phyloP scores from a whole-genome alignment of 2,888 invertebrate species.

The Sarcophaga caerulescens region DNA sequence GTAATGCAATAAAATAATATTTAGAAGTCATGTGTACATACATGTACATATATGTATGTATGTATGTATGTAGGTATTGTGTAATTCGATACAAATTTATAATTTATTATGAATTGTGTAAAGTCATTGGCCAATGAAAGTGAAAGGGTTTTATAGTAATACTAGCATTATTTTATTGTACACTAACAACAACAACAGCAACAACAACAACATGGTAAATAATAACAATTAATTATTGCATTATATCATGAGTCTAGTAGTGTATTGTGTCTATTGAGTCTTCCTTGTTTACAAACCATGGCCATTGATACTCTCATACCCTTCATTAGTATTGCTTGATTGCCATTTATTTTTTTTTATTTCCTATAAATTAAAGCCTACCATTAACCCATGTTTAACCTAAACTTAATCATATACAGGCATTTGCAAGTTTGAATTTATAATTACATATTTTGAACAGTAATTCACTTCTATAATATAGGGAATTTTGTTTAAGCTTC shows the following conservation, averaged over 20 bases:
- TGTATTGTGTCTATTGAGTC: neutral
- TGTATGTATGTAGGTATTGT: neutral
- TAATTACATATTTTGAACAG: too few relatives aligned
- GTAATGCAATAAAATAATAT: slow-evolving; percentile 20
- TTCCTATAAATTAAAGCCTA: neutral
- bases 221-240: slow-evolving; percentile 19
- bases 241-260: neutral
- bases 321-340: neutral
- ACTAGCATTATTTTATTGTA: neutral
- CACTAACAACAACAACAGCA: slow-evolving; percentile 19
- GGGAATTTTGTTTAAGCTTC: too few relatives aligned
- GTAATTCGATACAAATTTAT: neutral
- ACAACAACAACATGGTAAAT: neutral
- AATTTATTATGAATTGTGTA: slow-evolving; percentile 22
- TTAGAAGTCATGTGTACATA: neutral
- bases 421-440: too few relatives aligned
- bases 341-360: neutral
- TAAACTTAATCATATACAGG: neutral
- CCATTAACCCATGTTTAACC: neutral
- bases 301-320: neutral
- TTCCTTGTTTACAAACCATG: neutral
- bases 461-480: too few relatives aligned
- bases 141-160: slow-evolving; percentile 72
- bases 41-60: neutral
- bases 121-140: slow-evolving; percentile 76